Conservation (phyloP, 1,140 invertebrate genomes). For the Hesperophylax magnus region DNA sequence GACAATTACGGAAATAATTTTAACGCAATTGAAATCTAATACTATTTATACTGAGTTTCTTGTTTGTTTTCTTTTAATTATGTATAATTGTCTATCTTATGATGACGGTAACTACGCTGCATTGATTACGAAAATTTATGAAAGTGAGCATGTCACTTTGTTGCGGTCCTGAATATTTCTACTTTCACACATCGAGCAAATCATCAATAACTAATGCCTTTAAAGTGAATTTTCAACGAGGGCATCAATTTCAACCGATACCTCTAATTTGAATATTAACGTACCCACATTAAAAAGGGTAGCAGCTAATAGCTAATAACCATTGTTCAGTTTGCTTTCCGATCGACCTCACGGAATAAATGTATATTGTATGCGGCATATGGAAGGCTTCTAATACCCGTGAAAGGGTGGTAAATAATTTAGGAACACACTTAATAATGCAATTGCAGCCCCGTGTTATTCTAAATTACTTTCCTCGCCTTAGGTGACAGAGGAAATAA, state of each 20-base stretch:
- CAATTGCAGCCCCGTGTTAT: slow-evolving; percentile 37
- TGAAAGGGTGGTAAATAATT: slow-evolving; percentile 34
- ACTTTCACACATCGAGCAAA: background rate
- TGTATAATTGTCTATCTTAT: too few species aligned
- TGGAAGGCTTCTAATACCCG: background rate
- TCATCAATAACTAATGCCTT: slow-evolving; percentile 43
- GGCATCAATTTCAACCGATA: slow-evolving; percentile 41
- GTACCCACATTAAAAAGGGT: slow-evolving; percentile 47
- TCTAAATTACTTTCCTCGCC: slow-evolving; percentile 38
- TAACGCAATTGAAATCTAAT: too few species aligned
- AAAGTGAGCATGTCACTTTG: too few species aligned
- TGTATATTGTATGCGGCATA: background rate
- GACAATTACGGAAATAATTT: too few species aligned
- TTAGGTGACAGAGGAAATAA: slow-evolving; percentile 41
- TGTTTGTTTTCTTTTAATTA: too few species aligned
- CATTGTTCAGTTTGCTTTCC: slow-evolving; percentile 22
- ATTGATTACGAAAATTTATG: too few species aligned
- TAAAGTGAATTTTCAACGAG: slow-evolving; percentile 45
- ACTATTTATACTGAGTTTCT: too few species aligned
- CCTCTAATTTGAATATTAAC: slow-evolving; percentile 44
- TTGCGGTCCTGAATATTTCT: background rate
- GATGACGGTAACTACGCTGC: too few species aligned
- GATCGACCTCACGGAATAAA: background rate
- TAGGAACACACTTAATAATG: slow-evolving; percentile 36
- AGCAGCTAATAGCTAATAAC: slow-evolving; percentile 29